Conservation (phyloP, 1,140 invertebrate species). For the Berghia stephanieae region DNA sequence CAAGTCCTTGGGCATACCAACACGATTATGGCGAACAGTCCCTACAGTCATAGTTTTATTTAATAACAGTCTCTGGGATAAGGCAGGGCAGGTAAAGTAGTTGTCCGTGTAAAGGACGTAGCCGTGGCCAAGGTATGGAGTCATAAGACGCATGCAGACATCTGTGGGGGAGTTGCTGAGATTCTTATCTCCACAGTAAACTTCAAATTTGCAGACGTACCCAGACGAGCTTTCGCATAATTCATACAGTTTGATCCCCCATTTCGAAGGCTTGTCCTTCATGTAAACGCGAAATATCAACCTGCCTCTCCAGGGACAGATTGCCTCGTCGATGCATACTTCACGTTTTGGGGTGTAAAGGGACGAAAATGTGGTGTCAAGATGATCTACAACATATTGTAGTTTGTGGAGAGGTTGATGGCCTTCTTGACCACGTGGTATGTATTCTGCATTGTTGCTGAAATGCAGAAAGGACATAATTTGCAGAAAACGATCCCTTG, state of each 20-base stretch:
- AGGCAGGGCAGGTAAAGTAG: background rate
- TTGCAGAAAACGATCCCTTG: too few relatives aligned
- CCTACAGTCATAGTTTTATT: background rate
- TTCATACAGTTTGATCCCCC: slow-evolving; percentile 4
- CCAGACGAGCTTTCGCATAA: background rate
- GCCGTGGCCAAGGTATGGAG: background rate
- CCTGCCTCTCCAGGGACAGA: too few relatives aligned
- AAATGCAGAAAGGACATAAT: too few relatives aligned
- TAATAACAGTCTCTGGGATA: background rate
- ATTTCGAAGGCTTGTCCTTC: slow-evolving; percentile 20
- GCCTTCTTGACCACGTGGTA: too few relatives aligned
- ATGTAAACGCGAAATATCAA: background rate
- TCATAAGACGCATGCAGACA: background rate
- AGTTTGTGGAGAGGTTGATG: too few relatives aligned
- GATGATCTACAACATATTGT: too few relatives aligned
- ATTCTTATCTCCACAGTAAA: background rate
- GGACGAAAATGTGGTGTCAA: too few relatives aligned
- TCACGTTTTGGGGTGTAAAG: too few relatives aligned
- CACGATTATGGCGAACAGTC: background rate
- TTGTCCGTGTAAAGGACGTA: background rate
- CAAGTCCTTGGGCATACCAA: too few relatives aligned
- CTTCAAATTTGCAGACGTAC: background rate
- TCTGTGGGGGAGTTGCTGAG: slow-evolving; percentile 13
- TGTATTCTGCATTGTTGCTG: too few relatives aligned
- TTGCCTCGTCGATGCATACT: too few relatives aligned